Conservation (phyloP, 2,113 vertebrate species). For the Ctenomys sociabilis region DNA sequence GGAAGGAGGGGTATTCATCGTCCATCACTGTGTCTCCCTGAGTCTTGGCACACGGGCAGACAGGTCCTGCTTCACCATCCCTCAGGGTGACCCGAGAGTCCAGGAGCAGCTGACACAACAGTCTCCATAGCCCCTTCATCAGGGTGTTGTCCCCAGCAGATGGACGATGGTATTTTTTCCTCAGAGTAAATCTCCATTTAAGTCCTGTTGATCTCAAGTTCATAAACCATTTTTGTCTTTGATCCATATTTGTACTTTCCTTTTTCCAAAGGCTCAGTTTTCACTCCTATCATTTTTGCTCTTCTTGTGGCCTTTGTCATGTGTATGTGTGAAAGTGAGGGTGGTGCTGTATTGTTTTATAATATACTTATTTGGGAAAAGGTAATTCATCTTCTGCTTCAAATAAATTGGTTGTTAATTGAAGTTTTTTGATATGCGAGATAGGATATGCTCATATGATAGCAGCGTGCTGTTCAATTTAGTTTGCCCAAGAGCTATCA, state of each 20-base stretch:
- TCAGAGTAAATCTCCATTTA: constrained; percentile 46
- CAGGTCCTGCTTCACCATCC: not conserved
- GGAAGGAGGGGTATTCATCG: not conserved
- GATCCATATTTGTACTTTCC: constrained; percentile 79
- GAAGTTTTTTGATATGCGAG: constrained; percentile 83
- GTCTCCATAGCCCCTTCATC: constrained; percentile 42
- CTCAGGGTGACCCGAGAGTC: not conserved
- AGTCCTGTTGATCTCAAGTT: constrained; percentile 66
- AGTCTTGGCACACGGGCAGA: not conserved
- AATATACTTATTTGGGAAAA: constrained; percentile 76
- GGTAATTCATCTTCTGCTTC: constrained; percentile 70
- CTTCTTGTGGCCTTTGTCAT: not conserved
- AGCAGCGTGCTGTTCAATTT: constrained; percentile 82
- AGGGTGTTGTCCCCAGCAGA: constrained; percentile 50
- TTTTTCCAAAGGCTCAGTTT: constrained; percentile 80
- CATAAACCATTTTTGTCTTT: constrained; percentile 75
- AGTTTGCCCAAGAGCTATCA: constrained; percentile 76
- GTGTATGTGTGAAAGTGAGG: not conserved
- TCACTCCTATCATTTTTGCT: constrained; percentile 70
- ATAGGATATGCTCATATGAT: constrained; percentile 76
- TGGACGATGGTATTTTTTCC: not conserved
- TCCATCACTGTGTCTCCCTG: accelerated
- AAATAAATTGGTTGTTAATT: constrained; percentile 86
- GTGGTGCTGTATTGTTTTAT: constrained; percentile 65
- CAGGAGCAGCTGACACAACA: not conserved